phyloP scores from a whole-genome alignment of 2,888 invertebrate genomes.

The Thalpophila matura region DNA sequence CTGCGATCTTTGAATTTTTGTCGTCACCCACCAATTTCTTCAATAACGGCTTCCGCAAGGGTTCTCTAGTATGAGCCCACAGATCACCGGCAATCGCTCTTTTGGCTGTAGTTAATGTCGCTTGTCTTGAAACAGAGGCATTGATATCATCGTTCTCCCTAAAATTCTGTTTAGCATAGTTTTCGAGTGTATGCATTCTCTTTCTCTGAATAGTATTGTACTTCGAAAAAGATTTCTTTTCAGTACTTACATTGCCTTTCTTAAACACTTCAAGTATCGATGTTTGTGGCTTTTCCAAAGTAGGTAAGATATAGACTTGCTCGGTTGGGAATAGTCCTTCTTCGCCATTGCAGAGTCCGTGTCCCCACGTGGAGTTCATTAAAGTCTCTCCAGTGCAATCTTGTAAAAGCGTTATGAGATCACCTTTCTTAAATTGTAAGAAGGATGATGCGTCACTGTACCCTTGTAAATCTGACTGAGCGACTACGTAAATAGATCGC shows the following conservation, averaged over 20 bases:
- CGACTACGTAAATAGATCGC: conserved; percentile 96
- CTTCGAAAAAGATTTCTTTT: conserved; percentile 84
- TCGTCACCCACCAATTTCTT: conserved; percentile 94
- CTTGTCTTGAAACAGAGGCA: conserved; percentile 91
- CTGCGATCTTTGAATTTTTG: conserved; percentile 93
- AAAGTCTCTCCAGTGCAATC: conserved; percentile 94
- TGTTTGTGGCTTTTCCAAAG: conserved; percentile 93
- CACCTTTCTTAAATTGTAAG: conserved; percentile 93
- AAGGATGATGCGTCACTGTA: conserved; percentile 90
- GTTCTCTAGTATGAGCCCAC: conserved; percentile 96
- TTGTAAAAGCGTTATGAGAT: conserved; percentile 95
- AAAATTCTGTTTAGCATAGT: conserved; percentile 96
- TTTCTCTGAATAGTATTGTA: conserved; percentile 92
- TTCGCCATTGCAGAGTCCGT: conserved; percentile 93
- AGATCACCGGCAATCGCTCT: conserved; percentile 93
- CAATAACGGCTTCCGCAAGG: conserved; percentile 95
- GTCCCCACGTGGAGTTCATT: conserved; percentile 93
- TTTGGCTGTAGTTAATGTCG: conserved; percentile 92
- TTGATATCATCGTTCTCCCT: conserved; percentile 87
- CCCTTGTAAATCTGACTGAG: conserved; percentile 91
- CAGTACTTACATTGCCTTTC: conserved; percentile 88
- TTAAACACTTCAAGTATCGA: conserved; percentile 92
- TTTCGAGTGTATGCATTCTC: conserved; percentile 95
- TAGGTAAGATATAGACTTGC: conserved; percentile 96
- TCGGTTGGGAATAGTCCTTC: conserved; percentile 97